A percentile compares a stretch with the other conserved stretches of the same genome.
These are phyloP conservation scores for Hydrophis major DNA, from an alignment of 2,797 vertebrate species.

Conservation along the genomic window DNA sequence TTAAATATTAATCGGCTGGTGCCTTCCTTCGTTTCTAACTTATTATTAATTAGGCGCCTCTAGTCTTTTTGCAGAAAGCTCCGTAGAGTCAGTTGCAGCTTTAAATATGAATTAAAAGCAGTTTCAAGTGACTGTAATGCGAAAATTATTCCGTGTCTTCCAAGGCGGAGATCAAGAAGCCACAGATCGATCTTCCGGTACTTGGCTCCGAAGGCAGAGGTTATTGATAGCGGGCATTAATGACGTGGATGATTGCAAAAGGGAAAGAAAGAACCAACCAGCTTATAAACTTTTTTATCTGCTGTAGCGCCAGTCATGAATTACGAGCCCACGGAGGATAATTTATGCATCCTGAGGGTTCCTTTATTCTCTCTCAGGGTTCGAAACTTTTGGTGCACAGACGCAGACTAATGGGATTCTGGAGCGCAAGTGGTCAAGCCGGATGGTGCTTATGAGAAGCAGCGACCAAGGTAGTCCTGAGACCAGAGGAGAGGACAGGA, in stretches of 20 bases:
- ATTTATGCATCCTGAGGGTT: constrained; percentile 71
- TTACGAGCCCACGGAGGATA: constrained; percentile 57
- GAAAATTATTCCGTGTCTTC: constrained; percentile 86
- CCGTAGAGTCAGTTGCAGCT: constrained; percentile 79
- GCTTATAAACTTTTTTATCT: constrained; percentile 77
- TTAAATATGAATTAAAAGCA: constrained; percentile 89
- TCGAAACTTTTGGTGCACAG: constrained; percentile 39
- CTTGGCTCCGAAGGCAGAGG: constrained; percentile 78
- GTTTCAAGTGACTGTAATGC: constrained; percentile 83
- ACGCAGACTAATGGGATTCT: background rate
- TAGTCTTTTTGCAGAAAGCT: constrained; percentile 79
- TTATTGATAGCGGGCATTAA: constrained; percentile 84
- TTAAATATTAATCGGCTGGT: constrained; percentile 83
- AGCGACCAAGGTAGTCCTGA: background rate
- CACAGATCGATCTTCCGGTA: constrained; percentile 87
- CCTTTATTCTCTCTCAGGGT: constrained; percentile 61
- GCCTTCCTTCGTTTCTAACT: constrained; percentile 83
- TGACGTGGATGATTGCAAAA: constrained; percentile 79
- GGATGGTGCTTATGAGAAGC: background rate
- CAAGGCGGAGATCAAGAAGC: constrained; percentile 84
- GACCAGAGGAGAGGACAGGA: background rate
- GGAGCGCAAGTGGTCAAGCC: too few species aligned
- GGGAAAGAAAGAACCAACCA: constrained; percentile 70
- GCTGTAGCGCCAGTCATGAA: constrained; percentile 67
- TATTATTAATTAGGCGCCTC: constrained; percentile 89